Evolutionary conservation across 2,797 vertebrate genomes (phyloP).

Genomic region (Eupleurogrammus muticus): DNA sequence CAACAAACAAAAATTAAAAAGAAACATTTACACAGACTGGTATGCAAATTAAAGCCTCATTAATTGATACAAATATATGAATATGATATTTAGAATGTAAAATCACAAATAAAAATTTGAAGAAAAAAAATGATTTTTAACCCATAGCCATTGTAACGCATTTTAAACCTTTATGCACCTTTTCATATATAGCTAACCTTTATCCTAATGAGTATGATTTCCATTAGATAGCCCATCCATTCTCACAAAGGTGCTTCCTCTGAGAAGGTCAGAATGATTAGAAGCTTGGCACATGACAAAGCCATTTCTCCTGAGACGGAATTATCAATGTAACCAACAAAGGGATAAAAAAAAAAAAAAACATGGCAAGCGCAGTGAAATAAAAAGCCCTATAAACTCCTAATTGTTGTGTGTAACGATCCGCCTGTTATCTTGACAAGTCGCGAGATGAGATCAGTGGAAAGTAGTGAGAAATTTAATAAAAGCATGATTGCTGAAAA

Average conservation of each 20-base stretch:
- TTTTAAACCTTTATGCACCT: neutral
- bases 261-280: slow-evolving; percentile 14
- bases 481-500: slow-evolving; percentile 29
- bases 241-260: slow-evolving; percentile 5
- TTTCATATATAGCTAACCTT: neutral
- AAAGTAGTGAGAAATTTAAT: slow-evolving; percentile 25
- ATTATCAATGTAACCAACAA: neutral
- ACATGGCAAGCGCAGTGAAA: slow-evolving; percentile 21
- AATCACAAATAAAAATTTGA: neutral
- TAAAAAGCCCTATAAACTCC: slow-evolving; percentile 24
- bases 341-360: too few species aligned
- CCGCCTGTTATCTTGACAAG: slow-evolving; percentile 42
- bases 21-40: neutral
- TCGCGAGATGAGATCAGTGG: slow-evolving; percentile 29
- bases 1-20: neutral
- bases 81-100: neutral
- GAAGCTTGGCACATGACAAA: slow-evolving; percentile 1
- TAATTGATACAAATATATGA: neutral
- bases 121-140: slow-evolving; percentile 12
- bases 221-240: slow-evolving; percentile 19
- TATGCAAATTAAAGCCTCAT: neutral
- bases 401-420: slow-evolving; percentile 31
- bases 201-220: neutral
- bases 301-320: slow-evolving; percentile 9
- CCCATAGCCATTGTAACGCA: neutral